Evolutionary conservation across 37 sponge, comb jelly and placozoan genomes (phyloP).

Genomic region (Diacarnus erythraeanus): DNA sequence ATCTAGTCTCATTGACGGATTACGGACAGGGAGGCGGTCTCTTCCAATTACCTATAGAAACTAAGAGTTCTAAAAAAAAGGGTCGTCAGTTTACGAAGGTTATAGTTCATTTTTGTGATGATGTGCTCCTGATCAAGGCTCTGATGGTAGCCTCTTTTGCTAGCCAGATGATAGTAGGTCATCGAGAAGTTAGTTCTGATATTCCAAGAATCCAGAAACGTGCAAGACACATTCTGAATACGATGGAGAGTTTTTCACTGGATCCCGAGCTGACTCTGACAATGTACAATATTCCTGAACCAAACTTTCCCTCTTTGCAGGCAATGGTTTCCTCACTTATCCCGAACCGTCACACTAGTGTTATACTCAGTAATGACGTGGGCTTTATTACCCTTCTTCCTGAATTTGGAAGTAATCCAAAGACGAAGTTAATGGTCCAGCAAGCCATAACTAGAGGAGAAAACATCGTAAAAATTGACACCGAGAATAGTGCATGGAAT

Average conservation of each 20-base stretch:
- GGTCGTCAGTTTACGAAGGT: neutral
- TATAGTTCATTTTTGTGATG: slow-evolving; percentile 22
- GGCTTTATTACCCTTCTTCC: slow-evolving; percentile 15
- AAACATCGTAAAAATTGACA: neutral
- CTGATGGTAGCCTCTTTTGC: slow-evolving; percentile 55
- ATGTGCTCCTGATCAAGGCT: slow-evolving; percentile 26
- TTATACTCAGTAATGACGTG: neutral
- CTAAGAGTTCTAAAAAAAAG: neutral
- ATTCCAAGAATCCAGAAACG: neutral
- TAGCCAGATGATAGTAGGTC: slow-evolving; percentile 40
- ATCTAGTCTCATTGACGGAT: slow-evolving; percentile 12
- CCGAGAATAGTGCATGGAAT: neutral
- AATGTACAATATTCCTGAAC: neutral
- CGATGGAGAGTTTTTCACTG: slow-evolving; percentile 3
- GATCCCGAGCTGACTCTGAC: slow-evolving; percentile 14
- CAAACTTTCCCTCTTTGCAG: neutral
- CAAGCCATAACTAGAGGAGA: neutral
- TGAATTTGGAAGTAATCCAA: slow-evolving; percentile 25
- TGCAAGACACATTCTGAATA: neutral
- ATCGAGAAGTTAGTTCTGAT: neutral
- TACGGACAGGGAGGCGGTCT: neutral
- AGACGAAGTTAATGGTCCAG: slow-evolving; percentile 1
- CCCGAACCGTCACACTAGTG: slow-evolving; percentile 3
- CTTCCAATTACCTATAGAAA: neutral
- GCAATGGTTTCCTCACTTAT: neutral